These are phyloP conservation scores for Solen grandis DNA, from an alignment of 1,140 invertebrate species.

Conservation along the genomic window DNA sequence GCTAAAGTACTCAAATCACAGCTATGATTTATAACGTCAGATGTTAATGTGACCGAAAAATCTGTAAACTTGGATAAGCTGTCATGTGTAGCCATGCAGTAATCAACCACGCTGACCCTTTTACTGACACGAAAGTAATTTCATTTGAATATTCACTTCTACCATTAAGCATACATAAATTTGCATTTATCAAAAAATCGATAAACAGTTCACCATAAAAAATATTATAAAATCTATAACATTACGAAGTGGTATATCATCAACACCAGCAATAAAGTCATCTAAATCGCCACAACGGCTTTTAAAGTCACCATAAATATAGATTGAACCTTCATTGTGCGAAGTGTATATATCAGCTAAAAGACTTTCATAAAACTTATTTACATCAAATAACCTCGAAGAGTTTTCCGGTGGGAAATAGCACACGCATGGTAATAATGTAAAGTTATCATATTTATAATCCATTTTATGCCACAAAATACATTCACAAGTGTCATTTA, in stretches of 20 bases:
- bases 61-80: too few species aligned
- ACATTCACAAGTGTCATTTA: slow-evolving; percentile 25
- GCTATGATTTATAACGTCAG: too few species aligned
- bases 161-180: too few species aligned
- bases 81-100: background rate
- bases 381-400: background rate
- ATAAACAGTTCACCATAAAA: background rate
- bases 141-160: background rate
- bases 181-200: background rate
- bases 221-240: too few species aligned
- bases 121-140: background rate
- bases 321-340: slow-evolving; percentile 12
- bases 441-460: background rate
- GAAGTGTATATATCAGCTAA: slow-evolving; percentile 12
- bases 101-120: background rate
- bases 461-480: slow-evolving; percentile 33
- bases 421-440: too few species aligned
- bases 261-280: too few species aligned
- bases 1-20: too few species aligned
- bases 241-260: background rate
- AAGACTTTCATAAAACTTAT: slow-evolving; percentile 35
- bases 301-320: background rate
- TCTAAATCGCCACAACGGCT: too few species aligned
- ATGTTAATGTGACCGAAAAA: too few species aligned
- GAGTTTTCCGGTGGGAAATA: too few species aligned